Conservation (phyloP, 2,888 invertebrate genomes). For the Drepanosiphum platanoidis region DNA sequence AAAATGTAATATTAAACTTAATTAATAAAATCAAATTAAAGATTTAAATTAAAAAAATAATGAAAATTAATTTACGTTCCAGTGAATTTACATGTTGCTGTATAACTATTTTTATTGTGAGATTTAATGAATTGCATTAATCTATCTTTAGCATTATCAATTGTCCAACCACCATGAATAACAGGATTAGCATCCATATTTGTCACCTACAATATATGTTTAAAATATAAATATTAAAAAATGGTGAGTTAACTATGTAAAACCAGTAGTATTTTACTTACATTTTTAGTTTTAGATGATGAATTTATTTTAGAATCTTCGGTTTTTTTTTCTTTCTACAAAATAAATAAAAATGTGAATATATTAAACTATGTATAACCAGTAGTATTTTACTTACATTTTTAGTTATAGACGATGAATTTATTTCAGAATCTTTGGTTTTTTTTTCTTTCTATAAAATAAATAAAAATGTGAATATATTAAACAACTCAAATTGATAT, state of each 20-base stretch:
- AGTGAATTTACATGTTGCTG: neutral
- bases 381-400: slow-evolving; percentile 74
- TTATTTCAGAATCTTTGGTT: slow-evolving; percentile 70
- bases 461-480: slow-evolving; percentile 15
- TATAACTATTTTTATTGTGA: slow-evolving; percentile 72
- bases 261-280: slow-evolving; percentile 71
- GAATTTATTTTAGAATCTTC: slow-evolving; percentile 73
- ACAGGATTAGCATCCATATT: slow-evolving; percentile 93
- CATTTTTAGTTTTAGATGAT: slow-evolving; percentile 76
- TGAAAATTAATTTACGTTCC: slow-evolving; percentile 18
- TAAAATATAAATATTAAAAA: neutral
- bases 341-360: slow-evolving; percentile 17
- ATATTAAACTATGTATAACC: slow-evolving; percentile 60
- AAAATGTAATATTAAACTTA: slow-evolving; percentile 7
- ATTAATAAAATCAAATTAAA: neutral
- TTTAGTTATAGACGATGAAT: slow-evolving; percentile 75
- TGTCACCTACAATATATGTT: slow-evolving; percentile 73
- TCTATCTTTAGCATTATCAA: slow-evolving; percentile 96
- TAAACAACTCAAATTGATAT: no score
- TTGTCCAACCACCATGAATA: slow-evolving; percentile 98
- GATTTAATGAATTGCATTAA: slow-evolving; percentile 95
- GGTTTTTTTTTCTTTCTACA: slow-evolving; percentile 1
- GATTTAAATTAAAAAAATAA: neutral
- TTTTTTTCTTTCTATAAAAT: slow-evolving; percentile 21
- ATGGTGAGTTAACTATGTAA: neutral